phyloP scores from a whole-genome alignment of 2,888 invertebrate genomes.

The Hypomecis atomaria region DNA sequence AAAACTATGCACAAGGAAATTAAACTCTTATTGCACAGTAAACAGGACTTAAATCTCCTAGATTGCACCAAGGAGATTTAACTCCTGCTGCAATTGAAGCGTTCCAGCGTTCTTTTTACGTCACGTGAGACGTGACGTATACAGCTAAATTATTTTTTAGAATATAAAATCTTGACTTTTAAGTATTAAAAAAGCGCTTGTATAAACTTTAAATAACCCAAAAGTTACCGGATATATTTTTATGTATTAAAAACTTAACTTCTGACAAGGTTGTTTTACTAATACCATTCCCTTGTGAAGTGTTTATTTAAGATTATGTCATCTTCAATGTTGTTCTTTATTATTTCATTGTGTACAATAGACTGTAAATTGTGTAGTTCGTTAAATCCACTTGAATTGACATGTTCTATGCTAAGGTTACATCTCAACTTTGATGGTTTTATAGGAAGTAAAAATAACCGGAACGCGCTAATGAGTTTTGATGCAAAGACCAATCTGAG shows the following conservation, averaged over 20 bases:
- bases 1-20: too few species aligned
- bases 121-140: too few species aligned
- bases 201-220: too few species aligned
- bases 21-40: too few species aligned
- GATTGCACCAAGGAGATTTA: too few species aligned
- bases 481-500: too few species aligned
- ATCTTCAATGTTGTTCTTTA: constrained; percentile 23
- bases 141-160: too few species aligned
- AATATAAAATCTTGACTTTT: too few species aligned
- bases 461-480: neutral
- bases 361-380: constrained; percentile 26
- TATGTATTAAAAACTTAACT: constrained; percentile 9
- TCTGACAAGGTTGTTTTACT: constrained; percentile 20
- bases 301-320: constrained; percentile 31
- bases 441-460: neutral
- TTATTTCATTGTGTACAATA: constrained; percentile 18
- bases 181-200: too few species aligned
- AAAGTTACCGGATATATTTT: neutral
- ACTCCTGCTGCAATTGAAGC: too few species aligned
- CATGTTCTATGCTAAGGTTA: constrained; percentile 12
- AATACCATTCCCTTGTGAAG: constrained; percentile 26
- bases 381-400: constrained; percentile 21
- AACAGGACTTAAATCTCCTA: too few species aligned
- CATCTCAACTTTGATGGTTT: neutral
- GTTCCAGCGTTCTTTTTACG: too few species aligned